These are phyloP conservation scores for Diplazon laetatorius DNA, from an alignment of 2,888 invertebrate species.

Conservation along the genomic window DNA sequence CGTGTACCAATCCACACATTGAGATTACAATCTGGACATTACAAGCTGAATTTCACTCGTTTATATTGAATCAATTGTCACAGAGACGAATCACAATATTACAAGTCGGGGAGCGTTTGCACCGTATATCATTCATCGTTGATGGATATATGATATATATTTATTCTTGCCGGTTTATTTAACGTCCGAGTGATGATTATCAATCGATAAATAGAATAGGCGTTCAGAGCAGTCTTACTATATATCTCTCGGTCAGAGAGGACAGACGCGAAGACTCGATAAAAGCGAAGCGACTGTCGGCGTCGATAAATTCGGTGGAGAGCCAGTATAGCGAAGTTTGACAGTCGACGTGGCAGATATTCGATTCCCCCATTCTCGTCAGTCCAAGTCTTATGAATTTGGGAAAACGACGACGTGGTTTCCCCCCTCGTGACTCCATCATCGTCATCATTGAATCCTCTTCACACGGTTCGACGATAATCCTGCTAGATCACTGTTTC, in stretches of 20 bases:
- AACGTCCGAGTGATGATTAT: not conserved
- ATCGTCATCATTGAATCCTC: constrained; percentile 49
- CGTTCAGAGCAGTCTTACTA: constrained; percentile 43
- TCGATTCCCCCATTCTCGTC: constrained; percentile 40
- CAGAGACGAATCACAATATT: not conserved
- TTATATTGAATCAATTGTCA: too few species aligned
- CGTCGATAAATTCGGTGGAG: constrained; percentile 43
- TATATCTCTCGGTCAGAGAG: constrained; percentile 21
- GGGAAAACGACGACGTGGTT: constrained; percentile 15
- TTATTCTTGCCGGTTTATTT: constrained; percentile 9
- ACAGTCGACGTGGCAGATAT: constrained; percentile 54
- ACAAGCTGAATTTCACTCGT: too few species aligned
- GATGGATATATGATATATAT: too few species aligned
- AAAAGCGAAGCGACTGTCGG: constrained; percentile 39
- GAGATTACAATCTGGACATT: too few species aligned
- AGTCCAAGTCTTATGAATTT: constrained; percentile 42
- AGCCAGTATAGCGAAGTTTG: constrained; percentile 40
- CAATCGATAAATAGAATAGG: too few species aligned
- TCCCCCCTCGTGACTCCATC: constrained; percentile 39
- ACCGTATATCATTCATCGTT: too few species aligned
- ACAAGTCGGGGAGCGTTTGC: not conserved
- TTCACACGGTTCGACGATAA: constrained; percentile 24
- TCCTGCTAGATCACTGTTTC: constrained; percentile 41
- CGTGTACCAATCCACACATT: too few species aligned
- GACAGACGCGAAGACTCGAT: constrained; percentile 33